Conservation (phyloP, 2,797 vertebrate genomes). For the Rhinella marina region DNA sequence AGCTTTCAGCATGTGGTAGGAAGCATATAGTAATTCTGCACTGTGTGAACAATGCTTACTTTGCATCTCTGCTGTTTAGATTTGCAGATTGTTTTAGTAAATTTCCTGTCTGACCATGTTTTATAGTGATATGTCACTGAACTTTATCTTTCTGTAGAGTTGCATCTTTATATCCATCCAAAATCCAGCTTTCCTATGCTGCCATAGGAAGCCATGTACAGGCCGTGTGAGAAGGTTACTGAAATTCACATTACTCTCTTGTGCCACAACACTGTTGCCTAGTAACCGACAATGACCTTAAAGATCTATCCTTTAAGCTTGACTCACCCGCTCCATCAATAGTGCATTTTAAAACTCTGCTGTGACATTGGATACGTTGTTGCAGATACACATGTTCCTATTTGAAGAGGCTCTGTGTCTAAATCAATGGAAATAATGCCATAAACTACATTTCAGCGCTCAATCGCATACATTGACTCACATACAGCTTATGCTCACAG, state of each 20-base stretch:
- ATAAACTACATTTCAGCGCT: slow-evolving; percentile 8
- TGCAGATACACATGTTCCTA: slow-evolving; percentile 32
- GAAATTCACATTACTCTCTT: slow-evolving; percentile 35
- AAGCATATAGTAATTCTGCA: not conserved
- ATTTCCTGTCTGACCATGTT: not conserved
- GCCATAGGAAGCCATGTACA: slow-evolving; percentile 31
- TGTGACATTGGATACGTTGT: slow-evolving; percentile 37
- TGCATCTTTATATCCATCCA: not conserved
- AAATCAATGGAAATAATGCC: slow-evolving; percentile 34
- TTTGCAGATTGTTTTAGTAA: not conserved
- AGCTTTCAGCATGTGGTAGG: not conserved
- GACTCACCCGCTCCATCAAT: slow-evolving; percentile 52
- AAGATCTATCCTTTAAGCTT: slow-evolving; percentile 62
- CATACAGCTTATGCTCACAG: not conserved
- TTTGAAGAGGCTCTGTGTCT: slow-evolving; percentile 13
- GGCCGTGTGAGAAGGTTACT: slow-evolving; percentile 43
- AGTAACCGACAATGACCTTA: slow-evolving; percentile 59
- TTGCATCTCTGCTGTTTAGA: too few species aligned
- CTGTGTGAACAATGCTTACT: not conserved
- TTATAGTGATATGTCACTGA: not conserved
- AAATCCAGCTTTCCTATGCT: not conserved
- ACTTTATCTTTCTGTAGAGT: not conserved
- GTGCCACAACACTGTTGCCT: slow-evolving; percentile 46
- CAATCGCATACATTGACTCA: not conserved
- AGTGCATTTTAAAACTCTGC: slow-evolving; percentile 45